Evolutionary conservation across 2,797 vertebrate genomes (phyloP), one percentile per base, ranked within the genome.

Genomic region (Danio aesculapii): DNA sequence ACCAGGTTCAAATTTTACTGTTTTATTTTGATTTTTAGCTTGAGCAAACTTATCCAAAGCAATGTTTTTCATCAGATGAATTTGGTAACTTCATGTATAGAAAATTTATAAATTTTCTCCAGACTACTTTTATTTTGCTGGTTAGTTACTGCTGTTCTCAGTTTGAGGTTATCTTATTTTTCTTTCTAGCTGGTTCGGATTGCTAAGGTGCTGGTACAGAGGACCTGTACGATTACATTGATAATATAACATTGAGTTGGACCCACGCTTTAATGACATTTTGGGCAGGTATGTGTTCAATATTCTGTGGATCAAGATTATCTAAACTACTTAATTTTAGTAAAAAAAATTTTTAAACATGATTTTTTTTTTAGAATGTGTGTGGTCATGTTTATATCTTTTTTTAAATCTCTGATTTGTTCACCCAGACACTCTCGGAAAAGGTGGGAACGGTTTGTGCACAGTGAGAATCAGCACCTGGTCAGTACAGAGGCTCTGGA

Each of bases 191-290:
- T 99, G 91, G 98, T 99, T 92, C 95, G 98, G 91, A 99, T 98
- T 92, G 98, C 98, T 89, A 99, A 99, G 91, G 98, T 99, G 83
- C 94, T 99, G 79, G 97, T 83, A 99, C 98, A 47, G 98, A 99
- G 93, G 98, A 99, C 91, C 93, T 99, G 79, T 99, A 99, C 67
- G 97, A 99, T 91, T 99, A 99, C 93, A 99, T 99, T 59, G 98
- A 99, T 93, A 99, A 99, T 99, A 99, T 94, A 99, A 99, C 95
- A 99, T 99, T 90, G 97, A 99, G 89, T 93, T 99, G 94, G 98
- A 99, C 91, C 98, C 97, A 82, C 96, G 98, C 88, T 99, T 99
- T 93, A 99, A 99, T 92, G 97, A 99, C 92, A 99, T 99, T 89
- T 92, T 99, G 92, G 98, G 98, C 93, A 97, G 98, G 98, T 95